phyloP scores from a whole-genome alignment of 2,888 invertebrate genomes.

The Xanthorhoe spadicearia region DNA sequence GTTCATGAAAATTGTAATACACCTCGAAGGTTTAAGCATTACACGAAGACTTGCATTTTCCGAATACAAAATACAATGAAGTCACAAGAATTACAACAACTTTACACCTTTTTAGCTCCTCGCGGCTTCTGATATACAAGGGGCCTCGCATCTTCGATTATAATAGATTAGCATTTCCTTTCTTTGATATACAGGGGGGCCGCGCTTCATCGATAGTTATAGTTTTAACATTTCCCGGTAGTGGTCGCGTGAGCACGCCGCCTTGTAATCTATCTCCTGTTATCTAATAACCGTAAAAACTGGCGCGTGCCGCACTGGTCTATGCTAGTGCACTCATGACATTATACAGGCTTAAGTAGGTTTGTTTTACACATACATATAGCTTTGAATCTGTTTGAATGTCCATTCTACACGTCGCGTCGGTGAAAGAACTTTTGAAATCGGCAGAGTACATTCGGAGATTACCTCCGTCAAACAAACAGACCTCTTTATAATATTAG shows the following conservation, averaged over 20 bases:
- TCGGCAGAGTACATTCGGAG: no score
- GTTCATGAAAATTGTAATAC: neutral
- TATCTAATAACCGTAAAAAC: slow-evolving; percentile 67
- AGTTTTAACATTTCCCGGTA: slow-evolving; percentile 33
- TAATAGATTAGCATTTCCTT: slow-evolving; percentile 30
- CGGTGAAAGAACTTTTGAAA: no score
- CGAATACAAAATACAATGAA: no score
- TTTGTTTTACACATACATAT: no score
- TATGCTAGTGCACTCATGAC: slow-evolving; percentile 12
- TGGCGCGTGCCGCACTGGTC: slow-evolving; percentile 49
- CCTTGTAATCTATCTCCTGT: slow-evolving; percentile 61
- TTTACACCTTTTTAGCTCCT: neutral
- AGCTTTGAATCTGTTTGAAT: no score
- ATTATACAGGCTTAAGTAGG: slow-evolving; percentile 2
- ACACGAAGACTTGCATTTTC: no score
- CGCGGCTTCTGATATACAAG: neutral
- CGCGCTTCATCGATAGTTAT: slow-evolving; percentile 20
- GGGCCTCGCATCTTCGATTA: slow-evolving; percentile 18
- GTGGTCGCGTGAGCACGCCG: slow-evolving; percentile 48
- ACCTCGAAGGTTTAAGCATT: neutral
- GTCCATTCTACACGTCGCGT: no score
- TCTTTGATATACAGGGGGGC: neutral
- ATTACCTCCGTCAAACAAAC: no score
- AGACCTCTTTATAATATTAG: no score
- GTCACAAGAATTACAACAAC: neutral